Percentiles rank a stretch among this genome's conserved stretches.
Evolutionary conservation across 2,797 vertebrate genomes (phyloP).

Genomic region (Myiotriccus ornatus): DNA sequence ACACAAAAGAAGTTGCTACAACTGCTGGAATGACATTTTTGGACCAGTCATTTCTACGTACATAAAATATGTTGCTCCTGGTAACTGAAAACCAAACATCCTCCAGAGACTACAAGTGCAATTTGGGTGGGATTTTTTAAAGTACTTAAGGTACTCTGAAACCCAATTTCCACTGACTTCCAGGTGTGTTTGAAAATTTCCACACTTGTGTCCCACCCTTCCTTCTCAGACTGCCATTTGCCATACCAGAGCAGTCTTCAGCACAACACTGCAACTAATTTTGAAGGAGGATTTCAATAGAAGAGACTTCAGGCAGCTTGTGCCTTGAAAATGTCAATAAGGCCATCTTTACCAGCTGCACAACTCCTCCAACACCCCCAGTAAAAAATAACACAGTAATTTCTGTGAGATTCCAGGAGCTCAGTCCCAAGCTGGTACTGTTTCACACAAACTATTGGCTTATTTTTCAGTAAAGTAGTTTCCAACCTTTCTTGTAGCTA

Average conservation of each 20-base stretch:
- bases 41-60: background rate
- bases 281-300: background rate
- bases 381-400: background rate
- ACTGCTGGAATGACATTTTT: background rate
- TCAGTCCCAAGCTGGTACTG: background rate
- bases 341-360: background rate
- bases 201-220: background rate
- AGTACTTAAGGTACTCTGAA: background rate
- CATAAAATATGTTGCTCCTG: background rate
- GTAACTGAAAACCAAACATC: conserved; percentile 20
- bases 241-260: background rate
- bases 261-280: background rate
- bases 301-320: background rate
- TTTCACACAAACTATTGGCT: background rate
- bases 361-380: background rate
- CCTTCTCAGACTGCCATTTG: background rate
- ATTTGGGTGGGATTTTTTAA: background rate
- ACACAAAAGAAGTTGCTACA: background rate
- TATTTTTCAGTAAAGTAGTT: background rate
- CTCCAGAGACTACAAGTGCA: background rate
- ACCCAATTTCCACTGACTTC: background rate
- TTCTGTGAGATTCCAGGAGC: background rate
- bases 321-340: background rate
- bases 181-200: background rate
- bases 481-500: background rate